Base-by-base conservation (phyloP, 2,888 invertebrate genomes). In the Artemia sp. region DNA sequence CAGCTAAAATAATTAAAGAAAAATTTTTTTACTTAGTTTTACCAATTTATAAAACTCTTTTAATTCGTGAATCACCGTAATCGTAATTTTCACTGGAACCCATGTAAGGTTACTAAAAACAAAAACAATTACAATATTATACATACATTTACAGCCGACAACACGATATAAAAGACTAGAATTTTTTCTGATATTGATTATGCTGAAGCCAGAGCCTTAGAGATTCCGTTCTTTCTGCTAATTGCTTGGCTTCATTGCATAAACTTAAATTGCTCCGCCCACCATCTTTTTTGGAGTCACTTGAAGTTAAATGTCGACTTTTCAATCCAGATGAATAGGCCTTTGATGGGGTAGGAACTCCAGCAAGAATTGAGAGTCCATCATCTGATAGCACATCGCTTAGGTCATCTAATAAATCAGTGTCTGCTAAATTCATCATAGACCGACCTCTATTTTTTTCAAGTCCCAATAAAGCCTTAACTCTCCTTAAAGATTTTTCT, bases 181-280 rank as follows among this genome's bases (percentile, higher is more conserved):
- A 24, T 10, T 58, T 10, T 24, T 10, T 58, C 64, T 58, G n/a
- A 19, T n/a, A 58, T 24, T 58, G 64, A 24, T 58, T 58, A 8
- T 58, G 64, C 10, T 58, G 64, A n/a, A 58, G 64, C 64, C 64
- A 58, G 14, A 58, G 64, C 64, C 64, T 58, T 10, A 58, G 24
- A 24, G 64, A 58, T 24, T 58, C 64, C 3, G 64, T 58, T 24
- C 64, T n/a, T 58, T 58, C 64, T 24, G 64, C 64, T 8, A 58
- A 24, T 24, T 58, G 64, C 64, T 58, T 58, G 9, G 64, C 64
- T 24, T 58, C 64, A 58, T 24, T 58, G 24, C 64, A 58, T 10
- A 58, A 10, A 58, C 64, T 58, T 24, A 58, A 24, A 58, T 58
- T 58, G 10, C 24, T 58, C 11, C 24, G n/a, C 9, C 24, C 14